phyloP scores from a whole-genome alignment of 1,140 invertebrate species.

The Cydia strobilella region DNA sequence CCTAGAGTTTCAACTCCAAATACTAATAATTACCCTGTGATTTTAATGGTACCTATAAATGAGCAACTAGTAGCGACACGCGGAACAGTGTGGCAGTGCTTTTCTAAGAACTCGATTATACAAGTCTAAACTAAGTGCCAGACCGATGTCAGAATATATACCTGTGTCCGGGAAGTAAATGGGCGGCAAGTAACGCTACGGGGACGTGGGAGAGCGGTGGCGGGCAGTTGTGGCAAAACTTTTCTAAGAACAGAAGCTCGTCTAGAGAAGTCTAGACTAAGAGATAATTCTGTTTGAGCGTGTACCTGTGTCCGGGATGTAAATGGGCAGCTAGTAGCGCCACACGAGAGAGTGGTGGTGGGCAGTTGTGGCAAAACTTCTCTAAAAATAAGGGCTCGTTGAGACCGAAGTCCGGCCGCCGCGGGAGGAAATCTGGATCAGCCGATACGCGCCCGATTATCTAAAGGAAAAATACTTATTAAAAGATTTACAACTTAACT shows the following conservation, averaged over 20 bases:
- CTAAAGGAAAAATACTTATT: slow-evolving; percentile 66
- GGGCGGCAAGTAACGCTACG: slow-evolving; percentile 94
- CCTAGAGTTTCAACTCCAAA: too few relatives aligned
- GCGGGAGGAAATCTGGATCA: slow-evolving; percentile 94
- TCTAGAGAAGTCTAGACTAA: neutral
- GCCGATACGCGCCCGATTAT: slow-evolving; percentile 96
- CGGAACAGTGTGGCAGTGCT: too few relatives aligned
- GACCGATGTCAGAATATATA: too few relatives aligned
- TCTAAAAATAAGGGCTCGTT: slow-evolving; percentile 93
- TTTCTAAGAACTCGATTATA: slow-evolving; percentile 79
- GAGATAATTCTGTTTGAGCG: neutral
- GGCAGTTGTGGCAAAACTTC: slow-evolving; percentile 91
- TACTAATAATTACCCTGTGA: too few relatives aligned
- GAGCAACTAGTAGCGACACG: too few relatives aligned
- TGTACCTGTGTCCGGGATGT: slow-evolving; percentile 90
- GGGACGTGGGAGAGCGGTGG: slow-evolving; percentile 93
- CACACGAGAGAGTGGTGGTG: slow-evolving; percentile 92
- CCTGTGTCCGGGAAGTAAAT: too few relatives aligned
- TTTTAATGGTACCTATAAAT: too few relatives aligned
- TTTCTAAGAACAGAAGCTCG: slow-evolving; percentile 79
- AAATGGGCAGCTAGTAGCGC: slow-evolving; percentile 94
- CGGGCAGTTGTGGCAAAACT: slow-evolving; percentile 91
- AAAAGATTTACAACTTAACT: too few relatives aligned
- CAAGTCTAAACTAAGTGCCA: neutral
- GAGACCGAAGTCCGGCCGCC: slow-evolving; percentile 94